phyloP scores from a whole-genome alignment of 2,888 invertebrate genomes.

The Nymphalis c-album region DNA sequence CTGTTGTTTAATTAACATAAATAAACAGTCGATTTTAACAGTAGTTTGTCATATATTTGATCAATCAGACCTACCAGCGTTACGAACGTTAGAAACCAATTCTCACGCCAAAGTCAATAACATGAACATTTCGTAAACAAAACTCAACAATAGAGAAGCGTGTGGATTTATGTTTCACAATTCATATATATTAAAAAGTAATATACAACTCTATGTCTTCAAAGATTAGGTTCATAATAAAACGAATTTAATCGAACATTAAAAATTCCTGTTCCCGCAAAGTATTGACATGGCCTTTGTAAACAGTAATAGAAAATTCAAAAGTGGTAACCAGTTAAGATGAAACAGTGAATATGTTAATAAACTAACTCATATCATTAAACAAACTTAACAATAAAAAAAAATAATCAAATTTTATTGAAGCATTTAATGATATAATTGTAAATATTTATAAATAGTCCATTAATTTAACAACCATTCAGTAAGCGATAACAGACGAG shows the following conservation, averaged over 20 bases:
- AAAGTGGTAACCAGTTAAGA: constrained; percentile 77
- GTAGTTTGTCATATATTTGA: constrained; percentile 69
- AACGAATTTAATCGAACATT: constrained; percentile 39
- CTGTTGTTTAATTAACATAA: constrained; percentile 37
- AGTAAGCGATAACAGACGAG: constrained; percentile 18
- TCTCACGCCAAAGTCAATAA: constrained; percentile 80
- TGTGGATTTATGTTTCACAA: constrained; percentile 60
- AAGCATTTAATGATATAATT: constrained; percentile 20
- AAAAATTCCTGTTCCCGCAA: constrained; percentile 64
- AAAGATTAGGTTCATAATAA: constrained; percentile 19
- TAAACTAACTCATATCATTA: neutral
- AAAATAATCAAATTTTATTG: neutral
- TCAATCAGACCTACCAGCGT: constrained; percentile 74
- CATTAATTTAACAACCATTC: constrained; percentile 16
- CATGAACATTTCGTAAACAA: constrained; percentile 73
- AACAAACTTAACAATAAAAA: constrained; percentile 4
- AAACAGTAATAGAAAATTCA: constrained; percentile 79
- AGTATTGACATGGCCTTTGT: constrained; percentile 76
- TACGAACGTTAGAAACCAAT: constrained; percentile 75
- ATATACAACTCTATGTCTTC: constrained; percentile 25
- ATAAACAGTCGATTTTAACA: constrained; percentile 57
- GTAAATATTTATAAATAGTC: constrained; percentile 33
- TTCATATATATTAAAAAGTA: constrained; percentile 28
- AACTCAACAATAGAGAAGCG: constrained; percentile 67
- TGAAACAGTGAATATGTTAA: constrained; percentile 71